Evolutionary conservation across 2,113 vertebrate genomes (phyloP).

Genomic region (sheep (Ovis aries)): DNA sequence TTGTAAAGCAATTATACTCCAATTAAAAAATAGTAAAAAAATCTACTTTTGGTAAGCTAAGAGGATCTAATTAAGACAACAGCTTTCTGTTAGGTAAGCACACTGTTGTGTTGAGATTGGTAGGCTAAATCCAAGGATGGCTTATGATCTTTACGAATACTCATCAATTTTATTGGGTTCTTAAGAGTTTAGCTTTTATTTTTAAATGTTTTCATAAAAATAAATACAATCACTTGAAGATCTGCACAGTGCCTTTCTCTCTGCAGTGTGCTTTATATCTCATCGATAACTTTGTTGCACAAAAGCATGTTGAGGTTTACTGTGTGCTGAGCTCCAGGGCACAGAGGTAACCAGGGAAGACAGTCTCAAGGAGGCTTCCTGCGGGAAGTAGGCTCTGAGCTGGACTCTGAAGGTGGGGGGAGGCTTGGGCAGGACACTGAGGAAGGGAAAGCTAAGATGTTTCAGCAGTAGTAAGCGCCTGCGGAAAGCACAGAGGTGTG

Average conservation of each 20-base stretch:
- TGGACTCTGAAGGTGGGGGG: background rate
- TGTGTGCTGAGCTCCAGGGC: background rate
- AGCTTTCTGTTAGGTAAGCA: background rate
- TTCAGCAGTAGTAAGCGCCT: background rate
- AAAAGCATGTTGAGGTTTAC: background rate
- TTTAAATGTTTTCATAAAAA: background rate
- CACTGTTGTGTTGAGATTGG: background rate
- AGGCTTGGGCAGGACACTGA: background rate
- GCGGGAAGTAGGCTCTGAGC: rapidly evolving
- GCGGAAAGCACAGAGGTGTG: background rate
- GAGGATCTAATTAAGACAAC: background rate
- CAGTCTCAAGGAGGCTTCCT: background rate
- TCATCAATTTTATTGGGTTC: background rate
- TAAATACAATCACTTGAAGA: background rate
- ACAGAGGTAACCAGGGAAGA: background rate
- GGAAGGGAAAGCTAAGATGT: background rate
- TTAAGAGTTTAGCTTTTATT: background rate
- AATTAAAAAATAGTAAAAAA: background rate
- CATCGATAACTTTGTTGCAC: background rate
- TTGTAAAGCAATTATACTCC: background rate
- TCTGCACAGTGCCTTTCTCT: background rate
- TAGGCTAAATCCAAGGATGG: background rate
- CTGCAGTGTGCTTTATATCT: background rate
- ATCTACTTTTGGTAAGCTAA: background rate
- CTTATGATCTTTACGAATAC: background rate